These are phyloP conservation scores for Merluccius polli DNA, from an alignment of 2,797 vertebrate species.

Conservation along the genomic window DNA sequence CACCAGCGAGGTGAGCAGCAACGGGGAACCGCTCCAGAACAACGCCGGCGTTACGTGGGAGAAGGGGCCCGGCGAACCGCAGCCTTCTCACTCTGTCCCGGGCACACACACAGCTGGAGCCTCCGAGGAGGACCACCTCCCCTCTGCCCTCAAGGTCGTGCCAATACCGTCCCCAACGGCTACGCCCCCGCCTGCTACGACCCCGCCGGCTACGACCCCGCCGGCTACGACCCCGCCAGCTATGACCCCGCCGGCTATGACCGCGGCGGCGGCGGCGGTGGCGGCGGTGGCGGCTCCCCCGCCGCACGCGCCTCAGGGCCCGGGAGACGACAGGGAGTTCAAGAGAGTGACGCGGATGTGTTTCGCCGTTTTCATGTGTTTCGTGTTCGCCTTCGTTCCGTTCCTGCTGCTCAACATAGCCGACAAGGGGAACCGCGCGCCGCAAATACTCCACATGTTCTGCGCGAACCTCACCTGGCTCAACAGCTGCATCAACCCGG, in stretches of 20 bases:
- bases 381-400: constrained; percentile 79
- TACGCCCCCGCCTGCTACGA: background rate
- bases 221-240: constrained; percentile 3
- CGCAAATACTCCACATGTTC: constrained; percentile 81
- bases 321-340: constrained; percentile 75
- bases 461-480: constrained; percentile 88
- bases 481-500: constrained; percentile 85
- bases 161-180: constrained; percentile 16
- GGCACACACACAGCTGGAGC: constrained; percentile 9
- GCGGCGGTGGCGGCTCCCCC: constrained; percentile 12
- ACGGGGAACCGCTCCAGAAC: constrained; percentile 28
- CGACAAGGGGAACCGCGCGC: constrained; percentile 70
- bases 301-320: constrained; percentile 24
- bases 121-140: constrained; percentile 6
- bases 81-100: background rate
- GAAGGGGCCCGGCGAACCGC: constrained; percentile 9
- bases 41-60: constrained; percentile 1
- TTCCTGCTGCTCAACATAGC: constrained; percentile 82
- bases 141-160: constrained; percentile 19
- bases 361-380: constrained; percentile 84
- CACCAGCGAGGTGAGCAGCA: constrained; percentile 59
- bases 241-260: constrained; percentile 17
- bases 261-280: background rate
- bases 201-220: constrained; percentile 7
- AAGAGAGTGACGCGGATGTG: constrained; percentile 85